These are phyloP conservation scores for Myiotriccus ornatus DNA, from an alignment of 2,797 vertebrate species.

Conservation along the genomic window DNA sequence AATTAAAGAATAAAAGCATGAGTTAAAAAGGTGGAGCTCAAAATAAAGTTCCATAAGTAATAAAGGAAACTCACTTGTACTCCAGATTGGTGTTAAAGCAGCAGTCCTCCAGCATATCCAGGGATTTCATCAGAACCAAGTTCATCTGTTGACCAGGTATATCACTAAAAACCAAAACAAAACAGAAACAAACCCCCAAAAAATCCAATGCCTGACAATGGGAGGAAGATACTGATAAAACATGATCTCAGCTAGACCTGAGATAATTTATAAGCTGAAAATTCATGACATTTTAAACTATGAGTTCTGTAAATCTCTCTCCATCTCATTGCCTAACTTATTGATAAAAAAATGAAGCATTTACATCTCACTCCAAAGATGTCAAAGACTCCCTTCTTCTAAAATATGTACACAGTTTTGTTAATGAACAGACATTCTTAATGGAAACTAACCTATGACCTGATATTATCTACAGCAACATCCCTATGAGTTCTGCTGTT, in stretches of 20 bases:
- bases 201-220: background rate
- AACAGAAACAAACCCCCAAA: background rate
- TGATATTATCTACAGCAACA: background rate
- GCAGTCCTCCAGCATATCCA: constrained; percentile 84
- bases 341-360: background rate
- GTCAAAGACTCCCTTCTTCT: background rate
- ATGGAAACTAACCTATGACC: background rate
- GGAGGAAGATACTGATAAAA: background rate
- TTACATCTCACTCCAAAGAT: background rate
- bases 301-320: background rate
- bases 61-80: constrained; percentile 83
- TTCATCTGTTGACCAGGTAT: constrained; percentile 80
- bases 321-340: background rate
- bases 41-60: background rate
- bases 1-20: background rate
- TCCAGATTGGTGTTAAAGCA: constrained; percentile 87
- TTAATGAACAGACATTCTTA: background rate
- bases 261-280: background rate
- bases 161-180: constrained; percentile 73
- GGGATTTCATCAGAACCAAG: constrained; percentile 80
- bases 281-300: background rate
- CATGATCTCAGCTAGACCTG: background rate
- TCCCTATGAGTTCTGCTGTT: background rate
- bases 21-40: background rate
- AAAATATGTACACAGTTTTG: background rate